Evolutionary conservation across 2,888 invertebrate species (phyloP).

Genomic region (Cephalotes varians): DNA sequence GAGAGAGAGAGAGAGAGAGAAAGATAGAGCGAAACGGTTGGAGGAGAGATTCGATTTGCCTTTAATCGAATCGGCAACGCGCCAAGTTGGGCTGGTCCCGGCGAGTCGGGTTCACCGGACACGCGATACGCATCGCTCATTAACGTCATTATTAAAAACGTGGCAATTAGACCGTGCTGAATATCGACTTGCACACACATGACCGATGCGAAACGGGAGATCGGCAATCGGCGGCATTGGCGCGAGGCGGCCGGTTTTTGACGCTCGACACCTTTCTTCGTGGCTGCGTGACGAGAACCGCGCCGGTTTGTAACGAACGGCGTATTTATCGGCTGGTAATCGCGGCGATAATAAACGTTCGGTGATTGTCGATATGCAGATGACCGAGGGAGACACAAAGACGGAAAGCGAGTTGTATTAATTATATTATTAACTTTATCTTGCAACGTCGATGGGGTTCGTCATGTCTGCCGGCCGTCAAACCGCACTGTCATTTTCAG

Average conservation of each 20-base stretch:
- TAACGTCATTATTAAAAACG: slow-evolving; percentile 79
- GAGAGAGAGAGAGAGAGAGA: neutral
- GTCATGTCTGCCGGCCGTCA: slow-evolving; percentile 15
- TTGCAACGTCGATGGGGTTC: neutral
- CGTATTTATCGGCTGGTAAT: slow-evolving; percentile 40
- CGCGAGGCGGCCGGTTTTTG: slow-evolving; percentile 41
- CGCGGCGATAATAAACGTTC: slow-evolving; percentile 37
- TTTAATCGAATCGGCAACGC: slow-evolving; percentile 74
- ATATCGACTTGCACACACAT: slow-evolving; percentile 70
- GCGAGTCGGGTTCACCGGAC: slow-evolving; percentile 63
- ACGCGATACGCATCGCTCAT: slow-evolving; percentile 78
- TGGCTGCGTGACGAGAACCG: slow-evolving; percentile 38
- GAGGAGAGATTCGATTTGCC: slow-evolving; percentile 72
- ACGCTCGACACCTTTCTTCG: slow-evolving; percentile 49
- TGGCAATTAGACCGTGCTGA: slow-evolving; percentile 73
- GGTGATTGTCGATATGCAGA: slow-evolving; percentile 50
- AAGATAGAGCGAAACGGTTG: neutral
- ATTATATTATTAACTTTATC: slow-evolving; percentile 45
- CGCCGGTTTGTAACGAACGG: neutral
- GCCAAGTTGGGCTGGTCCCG: slow-evolving; percentile 35
- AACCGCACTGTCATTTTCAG: slow-evolving; percentile 36
- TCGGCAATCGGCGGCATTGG: neutral
- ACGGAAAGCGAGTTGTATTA: slow-evolving; percentile 14
- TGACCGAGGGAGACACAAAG: slow-evolving; percentile 24
- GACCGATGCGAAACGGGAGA: slow-evolving; percentile 29